Evolutionary conservation across 2,888 invertebrate species (phyloP), one percentile per base, ranked within the genome.

Genomic region (Apotomis capreana): DNA sequence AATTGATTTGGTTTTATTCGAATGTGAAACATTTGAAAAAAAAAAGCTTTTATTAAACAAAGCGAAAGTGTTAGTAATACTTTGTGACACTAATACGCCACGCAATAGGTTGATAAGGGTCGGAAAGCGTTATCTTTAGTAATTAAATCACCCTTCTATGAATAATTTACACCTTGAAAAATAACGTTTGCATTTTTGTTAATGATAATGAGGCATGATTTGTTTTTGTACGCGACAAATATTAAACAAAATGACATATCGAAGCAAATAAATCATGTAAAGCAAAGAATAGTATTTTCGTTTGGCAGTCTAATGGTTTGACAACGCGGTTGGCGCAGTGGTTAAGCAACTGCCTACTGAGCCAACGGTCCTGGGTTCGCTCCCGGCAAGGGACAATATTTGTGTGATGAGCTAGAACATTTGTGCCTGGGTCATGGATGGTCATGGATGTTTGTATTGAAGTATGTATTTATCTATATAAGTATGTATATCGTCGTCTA

Each of bases 1-100:
- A 65, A 57, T 65, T 65, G 65, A 65, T 15, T 64, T 44, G 55
- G 26, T 44, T 65, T 65, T 37, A 58, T 58, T 13, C 55, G 26
- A 46, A 65, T 65, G 57, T 59, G 52, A 60, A 61, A 71, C 40
- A 62, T 37, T 51, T 36, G 44, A 59, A 68, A 61, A 71, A 59
- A 68, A 61, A 71, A 58, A 37, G 26, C 36, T 71, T 67, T 71
- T 71, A 71, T 51, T 51, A 68, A 68, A 54, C 52, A 58, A 68
- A 68, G 68, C 63, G 72, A 68, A 68, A 62, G 63, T 63, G 62
- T 72, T 68, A 51, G 62, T 68, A 72, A 68, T 68, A 63, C 68
- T 72, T 68, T 81, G 77, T 82, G 84, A 84, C 85, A 85, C 82
- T 90, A 89, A 89, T 89, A 85, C 81, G 81, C 84, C 90, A 89